Evolutionary conservation across 1,140 invertebrate species (phyloP).

Genomic region (Brachionus rubens): DNA sequence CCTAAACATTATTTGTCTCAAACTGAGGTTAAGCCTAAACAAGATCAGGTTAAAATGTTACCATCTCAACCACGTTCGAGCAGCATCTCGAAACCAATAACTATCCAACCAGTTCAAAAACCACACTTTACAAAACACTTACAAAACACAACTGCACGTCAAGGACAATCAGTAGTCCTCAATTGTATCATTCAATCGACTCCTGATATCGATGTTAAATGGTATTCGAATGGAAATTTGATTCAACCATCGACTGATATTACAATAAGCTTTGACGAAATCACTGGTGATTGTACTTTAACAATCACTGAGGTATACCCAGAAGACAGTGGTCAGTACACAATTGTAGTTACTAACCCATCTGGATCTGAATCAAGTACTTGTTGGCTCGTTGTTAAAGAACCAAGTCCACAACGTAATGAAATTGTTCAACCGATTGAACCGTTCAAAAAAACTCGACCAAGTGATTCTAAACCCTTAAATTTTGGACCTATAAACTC

Average conservation of each 20-base stretch:
- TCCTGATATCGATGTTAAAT: constrained; percentile 29
- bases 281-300: neutral
- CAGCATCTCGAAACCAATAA: constrained; percentile 37
- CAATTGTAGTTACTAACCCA: constrained; percentile 27
- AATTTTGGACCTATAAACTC: constrained; percentile 9
- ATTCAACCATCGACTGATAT: constrained; percentile 42
- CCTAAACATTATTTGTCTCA: constrained; percentile 15
- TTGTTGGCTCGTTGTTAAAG: constrained; percentile 7
- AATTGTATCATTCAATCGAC: constrained; percentile 26
- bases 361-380: constrained; percentile 13
- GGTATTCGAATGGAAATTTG: constrained; percentile 14
- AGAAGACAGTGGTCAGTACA: constrained; percentile 34
- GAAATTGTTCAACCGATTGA: neutral
- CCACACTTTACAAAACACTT: constrained; percentile 25
- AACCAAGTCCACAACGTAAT: constrained; percentile 14
- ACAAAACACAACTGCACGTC: constrained; percentile 3
- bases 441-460: neutral
- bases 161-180: neutral
- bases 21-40: constrained; percentile 3
- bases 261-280: constrained; percentile 21
- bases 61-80: constrained; percentile 18
- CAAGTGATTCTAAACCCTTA: neutral
- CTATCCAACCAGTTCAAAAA: constrained; percentile 32
- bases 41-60: constrained; percentile 33
- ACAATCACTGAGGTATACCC: constrained; percentile 26